Evolutionary conservation across 2,888 invertebrate genomes (phyloP).

Genomic region (Mythimna lalbum): DNA sequence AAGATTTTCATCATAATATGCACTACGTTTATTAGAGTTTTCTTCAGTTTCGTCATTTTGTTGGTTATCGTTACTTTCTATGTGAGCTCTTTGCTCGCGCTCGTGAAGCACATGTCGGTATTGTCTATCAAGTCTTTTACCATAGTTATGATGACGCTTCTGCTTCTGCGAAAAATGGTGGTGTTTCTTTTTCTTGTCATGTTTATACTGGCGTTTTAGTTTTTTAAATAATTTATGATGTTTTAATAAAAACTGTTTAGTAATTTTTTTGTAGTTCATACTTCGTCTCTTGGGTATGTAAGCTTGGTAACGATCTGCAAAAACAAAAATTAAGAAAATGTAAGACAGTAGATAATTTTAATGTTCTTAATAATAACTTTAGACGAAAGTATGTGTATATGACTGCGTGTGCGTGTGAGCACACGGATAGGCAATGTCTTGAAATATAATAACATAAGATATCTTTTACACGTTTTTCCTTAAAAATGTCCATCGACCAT

Average conservation of each 20-base stretch:
- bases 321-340: neutral
- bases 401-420: no score
- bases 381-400: no score
- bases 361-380: no score
- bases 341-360: neutral
- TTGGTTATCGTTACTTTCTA: neutral
- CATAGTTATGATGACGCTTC: constrained; percentile 13
- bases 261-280: constrained; percentile 35
- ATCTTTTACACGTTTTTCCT: no score
- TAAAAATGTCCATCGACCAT: no score
- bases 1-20: neutral
- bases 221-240: constrained; percentile 47
- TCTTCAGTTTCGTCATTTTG: neutral
- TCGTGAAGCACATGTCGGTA: neutral
- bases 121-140: neutral
- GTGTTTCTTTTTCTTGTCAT: neutral
- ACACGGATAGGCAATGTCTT: no score
- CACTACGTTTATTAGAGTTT: neutral
- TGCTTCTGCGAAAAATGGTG: neutral
- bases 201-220: constrained; percentile 27
- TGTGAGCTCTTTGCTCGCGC: neutral
- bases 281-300: constrained; percentile 15
- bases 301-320: constrained; percentile 6
- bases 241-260: constrained; percentile 22
- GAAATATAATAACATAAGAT: no score